These are phyloP conservation scores for Synergus umbraculus DNA, from an alignment of 2,888 invertebrate species.

Conservation along the genomic window DNA sequence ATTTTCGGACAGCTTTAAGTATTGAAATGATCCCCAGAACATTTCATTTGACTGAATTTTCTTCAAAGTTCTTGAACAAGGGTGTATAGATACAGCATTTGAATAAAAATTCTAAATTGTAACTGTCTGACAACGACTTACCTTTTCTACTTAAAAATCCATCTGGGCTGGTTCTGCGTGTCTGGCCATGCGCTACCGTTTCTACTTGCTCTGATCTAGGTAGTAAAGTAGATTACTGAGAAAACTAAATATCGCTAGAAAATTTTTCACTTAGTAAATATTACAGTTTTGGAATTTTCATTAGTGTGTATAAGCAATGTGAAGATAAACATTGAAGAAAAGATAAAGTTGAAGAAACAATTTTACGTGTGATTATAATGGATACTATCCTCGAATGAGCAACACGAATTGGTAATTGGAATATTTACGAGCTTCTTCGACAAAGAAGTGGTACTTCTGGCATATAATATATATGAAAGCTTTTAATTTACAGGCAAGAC, in stretches of 20 bases:
- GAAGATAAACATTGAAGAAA: too few species aligned
- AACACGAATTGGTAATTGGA: slow-evolving; percentile 20
- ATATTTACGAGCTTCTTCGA: slow-evolving; percentile 29
- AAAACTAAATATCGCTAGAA: too few species aligned
- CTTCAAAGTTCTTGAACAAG: too few species aligned
- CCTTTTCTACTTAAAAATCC: neutral
- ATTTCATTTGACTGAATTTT: too few species aligned
- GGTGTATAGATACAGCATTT: too few species aligned
- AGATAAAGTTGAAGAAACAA: neutral
- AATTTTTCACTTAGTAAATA: too few species aligned
- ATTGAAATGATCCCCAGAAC: too few species aligned
- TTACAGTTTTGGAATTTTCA: too few species aligned
- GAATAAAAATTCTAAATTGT: neutral
- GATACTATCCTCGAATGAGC: slow-evolving; percentile 24
- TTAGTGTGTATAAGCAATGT: too few species aligned
- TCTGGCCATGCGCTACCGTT: neutral
- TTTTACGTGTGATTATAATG: slow-evolving; percentile 25
- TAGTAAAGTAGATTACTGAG: too few species aligned
- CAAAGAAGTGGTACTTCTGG: slow-evolving; percentile 17
- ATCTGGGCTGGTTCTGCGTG: neutral
- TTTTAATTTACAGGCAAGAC: slow-evolving; percentile 20
- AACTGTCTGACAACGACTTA: neutral
- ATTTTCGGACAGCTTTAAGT: too few species aligned
- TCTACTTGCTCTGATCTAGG: neutral
- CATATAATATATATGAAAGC: slow-evolving; percentile 1